Evolutionary conservation across 2,797 vertebrate species (phyloP).

Genomic region (Manis crassicaudata): DNA sequence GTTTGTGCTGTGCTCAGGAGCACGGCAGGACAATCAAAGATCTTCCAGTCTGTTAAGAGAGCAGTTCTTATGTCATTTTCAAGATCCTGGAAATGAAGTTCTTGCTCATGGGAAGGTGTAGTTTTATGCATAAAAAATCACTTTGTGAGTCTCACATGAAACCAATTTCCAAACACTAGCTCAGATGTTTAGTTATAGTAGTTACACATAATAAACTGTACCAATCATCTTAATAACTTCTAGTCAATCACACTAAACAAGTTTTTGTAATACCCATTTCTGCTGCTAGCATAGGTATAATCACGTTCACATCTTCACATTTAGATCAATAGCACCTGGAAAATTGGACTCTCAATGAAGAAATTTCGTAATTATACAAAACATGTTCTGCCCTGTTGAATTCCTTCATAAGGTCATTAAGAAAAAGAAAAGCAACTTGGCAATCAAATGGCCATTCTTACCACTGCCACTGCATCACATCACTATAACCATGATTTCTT

Average conservation of each 20-base stretch:
- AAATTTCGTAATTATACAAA: background rate
- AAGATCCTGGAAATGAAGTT: background rate
- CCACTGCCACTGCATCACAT: background rate
- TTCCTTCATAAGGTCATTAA: background rate
- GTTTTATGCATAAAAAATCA: background rate
- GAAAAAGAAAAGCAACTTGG: background rate
- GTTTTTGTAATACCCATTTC: background rate
- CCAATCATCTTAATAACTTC: background rate
- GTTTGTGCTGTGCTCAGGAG: background rate
- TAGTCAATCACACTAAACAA: background rate
- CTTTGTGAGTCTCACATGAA: constrained; percentile 14
- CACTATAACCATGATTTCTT: background rate
- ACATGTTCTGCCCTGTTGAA: background rate
- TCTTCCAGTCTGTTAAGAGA: background rate
- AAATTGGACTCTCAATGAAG: background rate
- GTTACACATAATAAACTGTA: background rate
- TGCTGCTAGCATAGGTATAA: background rate
- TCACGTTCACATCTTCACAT: background rate
- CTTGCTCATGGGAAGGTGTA: background rate
- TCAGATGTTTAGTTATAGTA: background rate
- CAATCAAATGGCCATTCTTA: background rate
- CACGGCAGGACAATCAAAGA: background rate
- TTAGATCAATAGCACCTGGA: background rate
- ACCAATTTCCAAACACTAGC: background rate
- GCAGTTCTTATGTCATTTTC: background rate